Conservation (phyloP, 2,888 invertebrate species). For the Stenotaenia linearis region DNA sequence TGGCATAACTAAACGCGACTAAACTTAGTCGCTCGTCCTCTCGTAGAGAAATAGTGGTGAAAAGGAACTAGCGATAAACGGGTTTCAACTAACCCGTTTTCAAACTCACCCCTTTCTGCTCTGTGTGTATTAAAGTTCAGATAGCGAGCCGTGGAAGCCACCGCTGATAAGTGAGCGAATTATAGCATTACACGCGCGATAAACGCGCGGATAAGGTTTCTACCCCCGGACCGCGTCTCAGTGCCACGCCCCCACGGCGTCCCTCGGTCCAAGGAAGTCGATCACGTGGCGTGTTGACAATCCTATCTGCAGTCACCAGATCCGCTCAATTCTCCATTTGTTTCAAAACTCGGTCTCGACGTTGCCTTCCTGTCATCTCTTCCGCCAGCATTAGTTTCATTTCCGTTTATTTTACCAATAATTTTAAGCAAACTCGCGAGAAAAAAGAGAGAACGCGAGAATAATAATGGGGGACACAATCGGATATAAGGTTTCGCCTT, state of each 20-base stretch:
- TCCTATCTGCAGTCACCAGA: slow-evolving; percentile 3
- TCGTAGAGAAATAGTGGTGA: background rate
- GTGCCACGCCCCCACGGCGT: too few relatives aligned
- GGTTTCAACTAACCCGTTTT: background rate
- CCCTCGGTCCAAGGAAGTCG: slow-evolving; percentile 9
- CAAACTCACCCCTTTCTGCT: background rate
- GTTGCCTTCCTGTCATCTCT: background rate
- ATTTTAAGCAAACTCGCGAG: background rate
- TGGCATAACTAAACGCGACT: background rate
- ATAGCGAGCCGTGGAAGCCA: background rate
- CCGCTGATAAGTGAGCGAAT: background rate
- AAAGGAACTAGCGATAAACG: background rate
- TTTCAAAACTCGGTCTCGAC: background rate
- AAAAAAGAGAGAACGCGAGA: background rate
- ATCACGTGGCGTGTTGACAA: slow-evolving; percentile 9
- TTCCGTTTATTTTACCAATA: background rate
- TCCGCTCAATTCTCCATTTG: slow-evolving; percentile 4
- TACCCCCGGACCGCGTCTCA: background rate
- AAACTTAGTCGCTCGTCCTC: background rate
- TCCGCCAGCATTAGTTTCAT: background rate
- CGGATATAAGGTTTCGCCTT: background rate
- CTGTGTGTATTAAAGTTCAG: background rate
- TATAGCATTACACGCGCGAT: slow-evolving; percentile 9
- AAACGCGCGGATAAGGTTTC: background rate
- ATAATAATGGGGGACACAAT: background rate